phyloP scores from a whole-genome alignment of 1,140 invertebrate genomes.

The Metaphire vulgaris region DNA sequence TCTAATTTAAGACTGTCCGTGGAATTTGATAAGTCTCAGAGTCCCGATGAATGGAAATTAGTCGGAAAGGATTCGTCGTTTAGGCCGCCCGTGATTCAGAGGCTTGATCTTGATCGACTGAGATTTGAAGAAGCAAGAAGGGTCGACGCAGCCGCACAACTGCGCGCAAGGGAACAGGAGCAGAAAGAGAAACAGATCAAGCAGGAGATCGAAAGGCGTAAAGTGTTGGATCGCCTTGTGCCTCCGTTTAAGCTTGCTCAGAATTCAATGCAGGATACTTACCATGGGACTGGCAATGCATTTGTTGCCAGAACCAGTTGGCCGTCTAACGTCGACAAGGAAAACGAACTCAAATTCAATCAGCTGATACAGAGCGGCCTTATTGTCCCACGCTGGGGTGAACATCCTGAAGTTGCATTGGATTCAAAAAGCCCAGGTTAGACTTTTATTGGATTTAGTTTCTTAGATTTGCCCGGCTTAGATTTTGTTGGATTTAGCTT shows the following conservation, averaged over 20 bases:
- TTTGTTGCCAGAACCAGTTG: not conserved
- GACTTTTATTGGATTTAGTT: too few relatives aligned
- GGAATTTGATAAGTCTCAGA: not conserved
- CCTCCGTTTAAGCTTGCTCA: not conserved
- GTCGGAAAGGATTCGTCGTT: too few relatives aligned
- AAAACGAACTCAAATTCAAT: not conserved
- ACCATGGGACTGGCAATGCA: not conserved
- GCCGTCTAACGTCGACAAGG: not conserved
- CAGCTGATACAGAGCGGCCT: conserved; percentile 2
- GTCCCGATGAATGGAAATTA: not conserved
- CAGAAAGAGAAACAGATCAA: not conserved
- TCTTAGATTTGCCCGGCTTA: too few relatives aligned
- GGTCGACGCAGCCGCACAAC: not conserved
- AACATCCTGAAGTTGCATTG: not conserved
- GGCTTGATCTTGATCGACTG: not conserved
- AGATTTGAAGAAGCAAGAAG: not conserved
- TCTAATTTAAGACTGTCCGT: not conserved
- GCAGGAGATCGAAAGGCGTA: not conserved
- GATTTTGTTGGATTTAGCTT: too few relatives aligned
- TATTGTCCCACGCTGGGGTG: not conserved
- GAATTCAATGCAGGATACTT: not conserved
- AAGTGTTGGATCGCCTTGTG: not conserved
- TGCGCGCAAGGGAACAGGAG: not conserved
- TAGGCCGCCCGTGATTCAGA: not conserved
- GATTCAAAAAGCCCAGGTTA: conserved; percentile 32